Percentiles rank a stretch among this genome's conserved stretches.
These are phyloP conservation scores for Plectropomus leopardus DNA, from an alignment of 2,113 vertebrate genomes.

Conservation along the genomic window DNA sequence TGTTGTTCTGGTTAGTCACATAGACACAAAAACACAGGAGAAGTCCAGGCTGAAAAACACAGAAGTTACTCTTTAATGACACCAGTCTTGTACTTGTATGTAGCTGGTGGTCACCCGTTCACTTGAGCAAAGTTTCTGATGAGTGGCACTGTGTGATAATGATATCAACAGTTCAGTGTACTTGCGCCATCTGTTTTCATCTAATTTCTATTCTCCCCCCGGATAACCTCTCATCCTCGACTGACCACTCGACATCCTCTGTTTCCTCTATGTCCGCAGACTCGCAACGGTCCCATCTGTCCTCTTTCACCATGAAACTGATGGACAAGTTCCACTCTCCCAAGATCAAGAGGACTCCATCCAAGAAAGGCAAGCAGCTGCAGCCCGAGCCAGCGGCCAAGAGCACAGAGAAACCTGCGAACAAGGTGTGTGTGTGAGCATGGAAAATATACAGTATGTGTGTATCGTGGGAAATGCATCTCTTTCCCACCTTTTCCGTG, in stretches of 20 bases:
- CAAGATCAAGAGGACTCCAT: conserved; percentile 97
- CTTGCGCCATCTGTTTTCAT: conserved; percentile 47
- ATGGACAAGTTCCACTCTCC: conserved; percentile 99
- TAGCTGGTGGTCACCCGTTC: background rate
- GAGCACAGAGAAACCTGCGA: conserved; percentile 90
- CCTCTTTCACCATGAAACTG: conserved; percentile 98
- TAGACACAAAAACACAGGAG: no score
- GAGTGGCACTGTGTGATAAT: conserved; percentile 16
- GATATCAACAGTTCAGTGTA: conserved; percentile 21
- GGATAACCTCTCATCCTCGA: background rate
- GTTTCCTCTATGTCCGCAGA: conserved; percentile 83
- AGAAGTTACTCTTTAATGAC: conserved; percentile 2
- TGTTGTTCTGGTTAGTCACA: no score
- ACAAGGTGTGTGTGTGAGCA: conserved; percentile 89
- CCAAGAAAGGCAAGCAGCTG: conserved; percentile 95
- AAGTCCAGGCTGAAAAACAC: no score
- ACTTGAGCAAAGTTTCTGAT: background rate
- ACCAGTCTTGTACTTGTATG: background rate
- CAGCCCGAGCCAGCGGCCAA: conserved; percentile 91
- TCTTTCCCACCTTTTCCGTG: conserved; percentile 48
- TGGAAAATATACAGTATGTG: conserved; percentile 1
- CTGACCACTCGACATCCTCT: conserved; percentile 40
- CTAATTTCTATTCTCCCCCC: background rate
- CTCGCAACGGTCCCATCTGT: conserved; percentile 96
- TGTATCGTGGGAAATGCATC: conserved; percentile 51